phyloP scores from a whole-genome alignment of 1,140 invertebrate species.

The Brachystomella parvula region DNA sequence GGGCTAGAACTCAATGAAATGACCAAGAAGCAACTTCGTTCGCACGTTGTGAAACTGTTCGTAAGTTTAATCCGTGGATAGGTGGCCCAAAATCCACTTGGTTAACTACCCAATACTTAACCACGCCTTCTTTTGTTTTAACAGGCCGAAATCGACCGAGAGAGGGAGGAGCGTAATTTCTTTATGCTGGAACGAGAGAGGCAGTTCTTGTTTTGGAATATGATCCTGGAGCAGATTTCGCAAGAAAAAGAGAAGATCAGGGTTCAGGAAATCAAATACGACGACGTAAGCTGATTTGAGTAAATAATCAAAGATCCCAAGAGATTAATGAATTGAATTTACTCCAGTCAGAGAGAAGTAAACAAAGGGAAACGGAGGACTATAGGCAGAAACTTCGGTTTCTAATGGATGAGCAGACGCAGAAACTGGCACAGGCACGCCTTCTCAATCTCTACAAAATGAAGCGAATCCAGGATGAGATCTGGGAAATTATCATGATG shows the following conservation, averaged over 20 bases:
- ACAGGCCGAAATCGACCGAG: conserved; percentile 69
- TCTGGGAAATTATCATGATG: conserved; percentile 18
- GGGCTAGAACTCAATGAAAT: conserved; percentile 85
- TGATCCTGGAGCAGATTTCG: conserved; percentile 65
- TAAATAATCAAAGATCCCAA: neutral
- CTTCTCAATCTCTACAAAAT: conserved; percentile 32
- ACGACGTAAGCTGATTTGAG: neutral
- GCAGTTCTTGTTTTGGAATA: conserved; percentile 88
- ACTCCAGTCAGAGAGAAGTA: conserved; percentile 59
- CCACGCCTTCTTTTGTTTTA: neutral
- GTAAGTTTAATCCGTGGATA: conserved; percentile 44
- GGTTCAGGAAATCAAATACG: conserved; percentile 44
- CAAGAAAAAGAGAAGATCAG: conserved; percentile 63
- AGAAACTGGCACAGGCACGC: conserved; percentile 58
- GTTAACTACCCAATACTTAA: neutral
- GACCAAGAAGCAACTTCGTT: conserved; percentile 84
- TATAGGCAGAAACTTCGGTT: conserved; percentile 90
- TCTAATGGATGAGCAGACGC: conserved; percentile 83
- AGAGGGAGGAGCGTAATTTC: conserved; percentile 88
- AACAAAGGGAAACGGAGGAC: conserved; percentile 75
- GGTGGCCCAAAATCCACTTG: neutral
- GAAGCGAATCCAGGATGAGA: conserved; percentile 30
- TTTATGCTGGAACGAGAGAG: conserved; percentile 93
- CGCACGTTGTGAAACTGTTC: conserved; percentile 74
- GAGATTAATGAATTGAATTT: neutral